Evolutionary conservation across 2,888 invertebrate genomes (phyloP).

Genomic region (Drosophila histrio): DNA sequence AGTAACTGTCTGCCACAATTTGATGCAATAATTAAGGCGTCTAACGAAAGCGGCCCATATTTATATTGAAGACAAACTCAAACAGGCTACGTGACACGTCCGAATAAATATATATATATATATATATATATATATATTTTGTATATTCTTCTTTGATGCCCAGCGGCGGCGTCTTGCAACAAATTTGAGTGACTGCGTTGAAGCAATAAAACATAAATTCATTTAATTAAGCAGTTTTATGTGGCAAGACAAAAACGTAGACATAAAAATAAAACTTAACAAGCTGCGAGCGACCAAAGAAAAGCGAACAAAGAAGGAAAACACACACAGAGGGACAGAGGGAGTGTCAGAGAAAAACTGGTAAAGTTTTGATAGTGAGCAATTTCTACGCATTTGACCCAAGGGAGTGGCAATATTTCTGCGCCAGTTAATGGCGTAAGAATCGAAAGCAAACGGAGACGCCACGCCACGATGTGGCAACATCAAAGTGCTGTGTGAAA

Average conservation of each 20-base stretch:
- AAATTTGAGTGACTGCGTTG: constrained; percentile 59
- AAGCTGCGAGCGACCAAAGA: constrained; percentile 23
- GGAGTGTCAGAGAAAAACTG: neutral
- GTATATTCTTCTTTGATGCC: neutral
- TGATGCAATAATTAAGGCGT: constrained; percentile 49
- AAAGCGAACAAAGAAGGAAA: neutral
- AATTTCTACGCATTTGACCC: constrained; percentile 68
- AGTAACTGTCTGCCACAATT: constrained; percentile 39
- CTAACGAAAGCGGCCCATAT: constrained; percentile 12
- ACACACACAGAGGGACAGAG: neutral
- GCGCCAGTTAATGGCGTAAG: constrained; percentile 49
- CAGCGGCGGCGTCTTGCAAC: constrained; percentile 21
- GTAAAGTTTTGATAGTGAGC: constrained; percentile 61
- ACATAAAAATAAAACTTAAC: constrained; percentile 59
- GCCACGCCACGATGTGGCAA: constrained; percentile 14
- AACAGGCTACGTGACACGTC: constrained; percentile 64
- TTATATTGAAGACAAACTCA: constrained; percentile 30
- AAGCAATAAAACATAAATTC: constrained; percentile 70
- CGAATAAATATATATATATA: constrained; percentile 49
- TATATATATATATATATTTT: neutral
- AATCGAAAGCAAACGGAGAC: constrained; percentile 9
- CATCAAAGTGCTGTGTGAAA: constrained; percentile 63
- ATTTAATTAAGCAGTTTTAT: constrained; percentile 76
- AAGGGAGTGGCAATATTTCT: constrained; percentile 63
- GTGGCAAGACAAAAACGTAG: constrained; percentile 46